phyloP scores from a whole-genome alignment of 2,113 vertebrate species.

The Sardina pilchardus region DNA sequence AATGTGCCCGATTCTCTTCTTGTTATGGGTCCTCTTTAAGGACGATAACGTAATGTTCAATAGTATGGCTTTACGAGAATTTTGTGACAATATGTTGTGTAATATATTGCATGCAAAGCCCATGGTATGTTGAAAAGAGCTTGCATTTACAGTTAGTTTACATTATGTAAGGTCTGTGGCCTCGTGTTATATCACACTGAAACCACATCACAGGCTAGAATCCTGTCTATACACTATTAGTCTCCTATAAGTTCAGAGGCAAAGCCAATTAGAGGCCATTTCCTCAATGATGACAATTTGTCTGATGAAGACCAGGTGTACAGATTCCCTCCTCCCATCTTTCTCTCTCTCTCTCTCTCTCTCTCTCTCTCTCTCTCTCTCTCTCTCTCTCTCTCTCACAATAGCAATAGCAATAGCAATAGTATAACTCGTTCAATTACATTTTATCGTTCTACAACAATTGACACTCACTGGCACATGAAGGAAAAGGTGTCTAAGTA shows the following conservation, averaged over 20 bases:
- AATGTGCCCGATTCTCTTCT: neutral
- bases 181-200: neutral
- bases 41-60: neutral
- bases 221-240: neutral
- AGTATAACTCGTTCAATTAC: too few species aligned
- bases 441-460: too few species aligned
- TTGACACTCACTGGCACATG: too few species aligned
- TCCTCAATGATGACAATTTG: too few species aligned
- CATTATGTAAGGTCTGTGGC: slow-evolving; percentile 4
- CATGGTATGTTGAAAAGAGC: neutral
- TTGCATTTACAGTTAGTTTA: neutral
- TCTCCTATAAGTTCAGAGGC: neutral
- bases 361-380: too few species aligned
- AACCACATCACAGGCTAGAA: neutral
- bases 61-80: neutral
- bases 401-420: too few species aligned
- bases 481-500: too few species aligned
- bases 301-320: too few species aligned
- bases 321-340: too few species aligned
- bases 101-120: neutral
- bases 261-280: neutral
- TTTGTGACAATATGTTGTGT: neutral
- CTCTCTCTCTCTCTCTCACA: too few species aligned
- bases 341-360: too few species aligned
- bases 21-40: neutral